Evolutionary conservation across 1,140 invertebrate species (phyloP), one percentile per base, ranked within the genome.

Genomic region (Pseudachorutes palmiensis): DNA sequence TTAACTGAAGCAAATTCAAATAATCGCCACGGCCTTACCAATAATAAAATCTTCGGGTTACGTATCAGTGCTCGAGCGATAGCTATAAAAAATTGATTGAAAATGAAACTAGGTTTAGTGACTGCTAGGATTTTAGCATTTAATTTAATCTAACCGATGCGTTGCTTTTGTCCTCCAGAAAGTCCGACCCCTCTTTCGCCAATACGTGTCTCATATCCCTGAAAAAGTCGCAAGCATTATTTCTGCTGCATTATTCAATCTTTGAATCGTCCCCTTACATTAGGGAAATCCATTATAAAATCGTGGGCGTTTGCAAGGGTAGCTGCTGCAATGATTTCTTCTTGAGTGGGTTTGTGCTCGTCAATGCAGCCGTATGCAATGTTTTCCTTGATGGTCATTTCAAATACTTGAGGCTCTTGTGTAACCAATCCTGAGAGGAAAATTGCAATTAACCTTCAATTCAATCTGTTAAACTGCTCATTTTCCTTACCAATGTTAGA

Each of bases 401-500:
- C 36, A 45, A 45, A 45, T 45, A 45, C 9, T 19, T 9, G 9
- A 9, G 36, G 36, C 36, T 45, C 36, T 45, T 19, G 36, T 12
- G 9, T 12, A 12, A 45, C 36, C 9, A 45, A 45, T 19, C 36
- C 36, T 45, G 36, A 12, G 9, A 45, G 19, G 19, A 45, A 45
- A 45, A 45, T 12, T 12, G 19, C 36, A 12, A 12, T 45, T 45
- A 45, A 45, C 19, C 19, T 45, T 45, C 9, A 45, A 45, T 45
- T 45, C 19, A 45, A 45, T n/a, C n/a, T n/a, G n/a, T n/a, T n/a
- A 45, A 45, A 45, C 9, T 12, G 19, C 9, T 45, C 36, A 45
- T n/a, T n/a, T n/a, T n/a, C n/a, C n/a, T n/a, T n/a, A 45, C 36
- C 36, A 45, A 45, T 45, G 36, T 45, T 45, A 45, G 36, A 45